phyloP scores from a whole-genome alignment of 2,797 vertebrate genomes.

The Leucoraja ocellata region DNA sequence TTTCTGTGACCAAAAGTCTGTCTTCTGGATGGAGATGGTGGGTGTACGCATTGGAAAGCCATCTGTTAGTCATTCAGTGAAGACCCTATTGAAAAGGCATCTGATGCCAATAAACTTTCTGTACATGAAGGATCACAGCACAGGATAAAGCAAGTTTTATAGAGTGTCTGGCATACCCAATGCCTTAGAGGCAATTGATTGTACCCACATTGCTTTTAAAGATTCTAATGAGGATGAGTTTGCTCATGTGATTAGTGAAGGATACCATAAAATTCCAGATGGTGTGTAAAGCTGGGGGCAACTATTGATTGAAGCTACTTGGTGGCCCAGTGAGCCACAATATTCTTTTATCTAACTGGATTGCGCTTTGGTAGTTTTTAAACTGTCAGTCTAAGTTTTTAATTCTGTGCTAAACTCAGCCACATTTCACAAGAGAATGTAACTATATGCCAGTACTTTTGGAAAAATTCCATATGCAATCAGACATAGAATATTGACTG shows the following conservation, averaged over 20 bases:
- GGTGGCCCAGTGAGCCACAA: slow-evolving; percentile 30
- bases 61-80: slow-evolving; percentile 35
- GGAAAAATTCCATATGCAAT: neutral
- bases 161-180: slow-evolving; percentile 33
- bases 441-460: neutral
- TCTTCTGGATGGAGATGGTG: slow-evolving; percentile 11
- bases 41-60: slow-evolving; percentile 6
- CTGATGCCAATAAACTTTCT: slow-evolving; percentile 29
- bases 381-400: neutral
- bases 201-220: slow-evolving; percentile 38
- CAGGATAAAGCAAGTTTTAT: slow-evolving; percentile 38
- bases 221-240: slow-evolving; percentile 37
- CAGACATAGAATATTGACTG: neutral
- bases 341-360: slow-evolving; percentile 30
- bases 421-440: neutral
- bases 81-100: slow-evolving; percentile 31
- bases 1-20: neutral
- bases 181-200: slow-evolving; percentile 36
- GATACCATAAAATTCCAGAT: slow-evolving; percentile 37
- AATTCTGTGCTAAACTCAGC: neutral
- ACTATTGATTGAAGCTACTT: slow-evolving; percentile 20
- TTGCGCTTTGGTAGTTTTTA: neutral
- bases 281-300: slow-evolving; percentile 32
- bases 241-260: slow-evolving; percentile 28
- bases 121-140: slow-evolving; percentile 37